These are phyloP conservation scores for Hirtodrosophila cameraria DNA, from an alignment of 2,888 invertebrate species.

Conservation along the genomic window DNA sequence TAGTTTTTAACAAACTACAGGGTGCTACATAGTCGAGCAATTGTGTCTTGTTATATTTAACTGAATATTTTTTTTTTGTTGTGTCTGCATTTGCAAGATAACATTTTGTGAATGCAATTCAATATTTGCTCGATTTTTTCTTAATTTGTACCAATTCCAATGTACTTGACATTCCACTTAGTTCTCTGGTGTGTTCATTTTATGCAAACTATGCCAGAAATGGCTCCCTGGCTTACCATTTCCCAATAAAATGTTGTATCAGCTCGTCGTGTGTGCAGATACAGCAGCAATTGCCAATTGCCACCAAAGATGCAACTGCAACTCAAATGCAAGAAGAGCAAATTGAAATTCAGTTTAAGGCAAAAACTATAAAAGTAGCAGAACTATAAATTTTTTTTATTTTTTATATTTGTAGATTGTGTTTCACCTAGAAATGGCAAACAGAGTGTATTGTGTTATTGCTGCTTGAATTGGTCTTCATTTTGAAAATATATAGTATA, in stretches of 20 bases:
- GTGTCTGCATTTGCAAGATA: conserved; percentile 59
- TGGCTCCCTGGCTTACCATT: conserved; percentile 63
- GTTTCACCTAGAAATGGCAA: conserved; percentile 17
- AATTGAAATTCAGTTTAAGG: conserved; percentile 49
- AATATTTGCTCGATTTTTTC: conserved; percentile 33
- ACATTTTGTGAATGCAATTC: conserved; percentile 26
- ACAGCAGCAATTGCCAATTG: conserved; percentile 12
- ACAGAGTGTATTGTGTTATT: conserved; percentile 1
- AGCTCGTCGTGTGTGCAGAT: conserved; percentile 12
- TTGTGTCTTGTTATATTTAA: neutral
- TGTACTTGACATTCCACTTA: conserved; percentile 4
- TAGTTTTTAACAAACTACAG: no score
- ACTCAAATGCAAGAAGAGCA: conserved; percentile 13
- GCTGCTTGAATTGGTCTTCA: neutral
- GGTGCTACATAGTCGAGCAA: no score
- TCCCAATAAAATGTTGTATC: conserved; percentile 51
- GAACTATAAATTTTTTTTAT: neutral
- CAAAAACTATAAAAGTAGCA: conserved; percentile 3
- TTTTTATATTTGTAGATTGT: conserved; percentile 19
- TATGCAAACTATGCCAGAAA: conserved; percentile 63
- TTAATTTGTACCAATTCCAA: conserved; percentile 54
- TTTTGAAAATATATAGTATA: neutral
- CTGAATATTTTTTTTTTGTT: neutral
- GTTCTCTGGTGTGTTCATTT: conserved; percentile 43
- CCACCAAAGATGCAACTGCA: conserved; percentile 23